Evolutionary conservation across 1,140 invertebrate species (phyloP), one percentile per base, ranked within the genome.

Genomic region (Drosophila arawakana): DNA sequence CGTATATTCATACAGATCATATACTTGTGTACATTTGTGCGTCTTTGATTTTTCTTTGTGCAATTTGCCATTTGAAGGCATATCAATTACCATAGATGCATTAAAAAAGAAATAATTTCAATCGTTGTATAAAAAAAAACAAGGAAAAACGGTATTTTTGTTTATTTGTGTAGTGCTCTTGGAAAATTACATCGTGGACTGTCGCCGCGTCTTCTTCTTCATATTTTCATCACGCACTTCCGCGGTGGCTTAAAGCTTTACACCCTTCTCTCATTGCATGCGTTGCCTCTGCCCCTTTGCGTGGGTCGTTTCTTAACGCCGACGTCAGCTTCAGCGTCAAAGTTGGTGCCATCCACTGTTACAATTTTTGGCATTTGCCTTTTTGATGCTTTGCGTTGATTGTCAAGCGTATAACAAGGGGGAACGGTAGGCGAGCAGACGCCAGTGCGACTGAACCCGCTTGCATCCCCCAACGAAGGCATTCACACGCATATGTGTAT

Each of bases 51-150:
- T 50, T 83, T 84, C 80, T 83, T 79, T 85, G 65, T 90, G 73
- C 61, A 73, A 71, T 80, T 86, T 73, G 66, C 76, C 83, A 74
- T 88, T 88, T 83, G 72, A 82, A 73, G 83, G 44, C 71, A 86
- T 72, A 54, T 11, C 41, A 67, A 67, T 67, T 37, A 68, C 52
- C 60, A 15, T 43, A 50, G 50, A 35, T 71, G 76, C 78, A 76
- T 83, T 83, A 77, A 79, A 85, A 86, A 86, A 82, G 72, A 76
- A 85, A 85, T 83, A 49, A 59, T 47, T 35, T 30, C 34, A 44
- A 15, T 67, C 58, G 47, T 58, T 57, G 30, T n/a, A n/a, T n/a
- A n/a, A 21, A 21, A 57, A 47, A 15, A 44, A 50, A 55, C 59
- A 47, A 55, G 10, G 46, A 47, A 35, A 30, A 4, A 30, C 25